Base-by-base conservation (phyloP, 35 echinoderm and acorn worm genomes). In the Ptychodera flava region DNA sequence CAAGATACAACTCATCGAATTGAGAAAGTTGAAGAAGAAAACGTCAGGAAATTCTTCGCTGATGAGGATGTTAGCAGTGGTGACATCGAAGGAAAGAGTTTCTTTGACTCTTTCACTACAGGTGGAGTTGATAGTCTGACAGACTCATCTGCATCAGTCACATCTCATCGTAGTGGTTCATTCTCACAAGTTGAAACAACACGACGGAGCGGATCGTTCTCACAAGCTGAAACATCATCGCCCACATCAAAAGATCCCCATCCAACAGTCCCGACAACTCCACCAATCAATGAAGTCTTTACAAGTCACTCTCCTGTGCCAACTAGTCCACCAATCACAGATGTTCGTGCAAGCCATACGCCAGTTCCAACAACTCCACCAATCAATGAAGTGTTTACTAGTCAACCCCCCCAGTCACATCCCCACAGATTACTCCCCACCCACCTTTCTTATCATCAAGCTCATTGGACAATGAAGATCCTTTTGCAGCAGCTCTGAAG, bases 401-500 rank as follows among this genome's bases (percentile, higher is more conserved):
- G 33, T 30, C 10, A 34, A 83, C 33, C 82, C 1, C 82, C 1
- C 16, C 34, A 83, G 30, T 16, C 37, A 1, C 37, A 36, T 37
- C 45, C 22, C 45, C 82, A 83, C 16, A 83, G 35, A 30, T 36
- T 36, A 16, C 33, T 36, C 30, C 82, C 0, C 80, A 82, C 15
- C 34, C 37, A 28, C 33, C 82, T 22, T 83, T 83, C 29, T 10
- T 83, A 35, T 36, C 34, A 36, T 30, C 10, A 1, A 31, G 33
- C 37, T 10, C 82, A 28, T n/a, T 29, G 12, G 82, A 83, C 37
- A n/a, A 36, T 15, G 82, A 83, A 28, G 82, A 83, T 35, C 34
- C 37, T 2, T 83, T 83, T 37, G 37, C 82, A 12, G 91, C 90
- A 38, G 96, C 96, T 1, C 53, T 99, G 0, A 92, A 81, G 27